Conservation (phyloP, 1,140 invertebrate genomes). For the Acyrthosiphon pisum region DNA sequence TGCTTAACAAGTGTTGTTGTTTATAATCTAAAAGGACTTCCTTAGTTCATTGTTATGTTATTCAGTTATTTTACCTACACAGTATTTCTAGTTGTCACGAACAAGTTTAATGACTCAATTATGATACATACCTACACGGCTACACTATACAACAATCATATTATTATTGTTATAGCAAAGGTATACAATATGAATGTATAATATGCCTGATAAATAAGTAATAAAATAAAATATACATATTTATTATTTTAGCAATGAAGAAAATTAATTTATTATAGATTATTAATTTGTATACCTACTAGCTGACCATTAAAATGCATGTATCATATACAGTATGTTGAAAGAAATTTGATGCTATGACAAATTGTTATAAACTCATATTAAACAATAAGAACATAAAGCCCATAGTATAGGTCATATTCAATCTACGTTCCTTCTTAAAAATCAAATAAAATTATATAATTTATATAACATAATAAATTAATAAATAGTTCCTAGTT, state of each 20-base stretch:
- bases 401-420: no score
- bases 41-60: slow-evolving; percentile 31
- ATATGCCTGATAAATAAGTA: background rate
- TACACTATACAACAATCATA: background rate
- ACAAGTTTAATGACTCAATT: slow-evolving; percentile 37
- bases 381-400: background rate
- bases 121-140: background rate
- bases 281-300: no score
- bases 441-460: no score
- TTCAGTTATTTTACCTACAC: background rate
- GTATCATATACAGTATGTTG: no score
- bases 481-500: no score
- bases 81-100: background rate
- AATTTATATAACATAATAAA: no score
- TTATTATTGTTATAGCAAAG: background rate
- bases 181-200: no score
- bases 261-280: background rate
- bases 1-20: background rate
- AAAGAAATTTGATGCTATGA: background rate
- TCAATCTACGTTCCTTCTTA: no score
- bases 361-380: background rate
- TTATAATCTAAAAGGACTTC: slow-evolving; percentile 8
- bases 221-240: background rate
- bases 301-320: background rate
- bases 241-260: background rate